Evolutionary conservation across 1,140 invertebrate genomes (phyloP).

Genomic region (Pemphigus obesinymphae): DNA sequence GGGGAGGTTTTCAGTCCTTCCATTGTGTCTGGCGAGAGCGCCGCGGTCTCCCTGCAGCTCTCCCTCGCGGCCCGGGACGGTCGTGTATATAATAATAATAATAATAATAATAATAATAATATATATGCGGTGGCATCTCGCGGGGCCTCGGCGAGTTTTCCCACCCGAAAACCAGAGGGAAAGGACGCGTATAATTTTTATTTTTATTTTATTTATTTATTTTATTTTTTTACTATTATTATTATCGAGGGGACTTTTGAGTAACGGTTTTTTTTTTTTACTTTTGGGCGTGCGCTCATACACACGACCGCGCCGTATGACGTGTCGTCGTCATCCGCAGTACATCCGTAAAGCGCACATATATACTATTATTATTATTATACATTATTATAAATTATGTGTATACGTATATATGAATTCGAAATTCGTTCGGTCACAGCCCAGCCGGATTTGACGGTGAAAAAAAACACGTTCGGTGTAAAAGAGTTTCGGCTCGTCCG

Average conservation of each 20-base stretch:
- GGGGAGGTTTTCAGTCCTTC: too few relatives aligned
- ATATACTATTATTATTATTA: background rate
- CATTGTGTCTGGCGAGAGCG: slow-evolving; percentile 3
- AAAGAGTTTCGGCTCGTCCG: too few relatives aligned
- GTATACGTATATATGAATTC: too few relatives aligned
- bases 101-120: too few relatives aligned
- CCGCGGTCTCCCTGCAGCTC: background rate
- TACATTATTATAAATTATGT: background rate
- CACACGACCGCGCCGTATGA: background rate
- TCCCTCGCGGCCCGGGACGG: background rate
- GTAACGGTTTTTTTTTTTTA: slow-evolving; percentile 26
- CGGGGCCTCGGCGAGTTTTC: slow-evolving; percentile 14
- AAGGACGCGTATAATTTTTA: slow-evolving; percentile 14
- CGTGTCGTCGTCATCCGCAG: background rate
- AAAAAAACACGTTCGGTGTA: too few relatives aligned
- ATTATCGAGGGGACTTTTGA: slow-evolving; percentile 8
- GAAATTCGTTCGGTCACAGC: too few relatives aligned
- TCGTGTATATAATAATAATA: too few relatives aligned
- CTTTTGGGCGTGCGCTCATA: background rate
- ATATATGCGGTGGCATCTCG: background rate
- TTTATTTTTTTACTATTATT: too few relatives aligned
- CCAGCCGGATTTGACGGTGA: background rate
- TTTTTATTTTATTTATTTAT: too few relatives aligned
- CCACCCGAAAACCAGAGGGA: background rate
- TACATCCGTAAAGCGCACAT: background rate